These are phyloP conservation scores for Drosophila aldrichi DNA, from an alignment of 2,888 invertebrate species.

Conservation along the genomic window DNA sequence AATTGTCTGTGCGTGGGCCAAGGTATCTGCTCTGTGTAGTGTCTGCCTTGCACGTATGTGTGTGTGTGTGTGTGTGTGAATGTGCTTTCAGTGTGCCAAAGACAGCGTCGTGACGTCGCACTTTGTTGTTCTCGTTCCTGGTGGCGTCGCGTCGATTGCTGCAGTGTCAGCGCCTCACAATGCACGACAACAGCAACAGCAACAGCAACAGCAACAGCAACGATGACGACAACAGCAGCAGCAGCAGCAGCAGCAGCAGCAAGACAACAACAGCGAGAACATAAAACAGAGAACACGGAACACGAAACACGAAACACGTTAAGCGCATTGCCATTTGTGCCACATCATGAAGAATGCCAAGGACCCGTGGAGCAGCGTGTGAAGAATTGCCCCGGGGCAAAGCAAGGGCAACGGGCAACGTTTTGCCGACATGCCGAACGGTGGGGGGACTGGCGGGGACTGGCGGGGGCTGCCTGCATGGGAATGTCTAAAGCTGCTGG, in stretches of 20 bases:
- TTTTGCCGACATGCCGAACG: not conserved
- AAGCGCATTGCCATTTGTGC: constrained; percentile 80
- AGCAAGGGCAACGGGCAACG: constrained; percentile 35
- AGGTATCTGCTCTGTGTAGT: constrained; percentile 57
- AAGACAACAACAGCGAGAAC: constrained; percentile 59
- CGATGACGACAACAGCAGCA: constrained; percentile 16
- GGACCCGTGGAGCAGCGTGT: constrained; percentile 52
- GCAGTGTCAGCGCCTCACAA: constrained; percentile 67
- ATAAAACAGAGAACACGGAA: constrained; percentile 68
- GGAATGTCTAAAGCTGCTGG: constrained; percentile 65
- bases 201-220: constrained; percentile 24
- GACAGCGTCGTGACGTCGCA: constrained; percentile 43
- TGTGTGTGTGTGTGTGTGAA: not conserved
- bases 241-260: constrained; percentile 21
- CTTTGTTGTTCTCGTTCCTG: constrained; percentile 24
- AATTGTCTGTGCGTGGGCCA: constrained; percentile 80
- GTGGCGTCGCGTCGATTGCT: constrained; percentile 63
- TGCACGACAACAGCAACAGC: constrained; percentile 51
- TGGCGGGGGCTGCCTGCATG: constrained; percentile 37
- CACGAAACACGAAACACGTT: constrained; percentile 74
- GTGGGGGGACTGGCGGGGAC: not conserved
- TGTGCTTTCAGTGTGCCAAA: constrained; percentile 29
- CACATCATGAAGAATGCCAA: constrained; percentile 70
- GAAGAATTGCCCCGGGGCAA: constrained; percentile 34
- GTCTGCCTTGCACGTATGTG: constrained; percentile 1